Conservation (phyloP, 2,888 invertebrate species). For the Spilosoma lubricipeda region DNA sequence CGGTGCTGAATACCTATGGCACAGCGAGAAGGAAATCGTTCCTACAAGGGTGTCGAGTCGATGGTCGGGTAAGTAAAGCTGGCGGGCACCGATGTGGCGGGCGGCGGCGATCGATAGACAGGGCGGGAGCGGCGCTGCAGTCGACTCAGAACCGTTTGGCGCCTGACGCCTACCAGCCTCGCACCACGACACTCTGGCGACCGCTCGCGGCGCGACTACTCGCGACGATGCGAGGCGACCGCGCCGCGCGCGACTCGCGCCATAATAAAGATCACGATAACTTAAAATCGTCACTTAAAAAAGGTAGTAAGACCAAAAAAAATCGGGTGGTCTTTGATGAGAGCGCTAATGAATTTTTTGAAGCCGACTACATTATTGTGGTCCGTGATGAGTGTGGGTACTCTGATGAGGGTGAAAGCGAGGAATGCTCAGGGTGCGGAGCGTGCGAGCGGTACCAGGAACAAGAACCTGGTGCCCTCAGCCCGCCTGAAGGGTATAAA, state of each 20-base stretch:
- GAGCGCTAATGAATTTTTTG: constrained; percentile 95
- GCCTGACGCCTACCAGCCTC: constrained; percentile 35
- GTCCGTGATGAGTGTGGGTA: constrained; percentile 94
- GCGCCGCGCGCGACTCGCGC: constrained; percentile 81
- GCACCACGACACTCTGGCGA: constrained; percentile 64
- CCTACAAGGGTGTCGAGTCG: constrained; percentile 36
- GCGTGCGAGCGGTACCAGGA: constrained; percentile 88
- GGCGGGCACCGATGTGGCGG: constrained; percentile 62
- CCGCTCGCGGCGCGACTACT: constrained; percentile 70
- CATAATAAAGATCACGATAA: constrained; percentile 88
- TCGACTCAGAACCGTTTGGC: constrained; percentile 63
- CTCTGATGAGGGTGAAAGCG: constrained; percentile 93
- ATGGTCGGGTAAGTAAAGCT: constrained; percentile 45
- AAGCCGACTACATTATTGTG: constrained; percentile 96
- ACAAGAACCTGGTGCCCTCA: constrained; percentile 93
- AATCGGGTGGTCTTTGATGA: constrained; percentile 96
- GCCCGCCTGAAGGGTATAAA: constrained; percentile 97
- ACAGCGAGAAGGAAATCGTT: constrained; percentile 46
- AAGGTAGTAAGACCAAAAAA: constrained; percentile 90
- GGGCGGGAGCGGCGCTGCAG: constrained; percentile 78
- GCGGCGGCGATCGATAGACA: constrained; percentile 77
- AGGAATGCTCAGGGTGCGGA: constrained; percentile 88
- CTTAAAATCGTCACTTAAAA: constrained; percentile 91
- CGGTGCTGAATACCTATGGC: constrained; percentile 49
- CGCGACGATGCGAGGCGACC: constrained; percentile 85